Conservation (phyloP, 2,113 vertebrate genomes). For the Misgurnus mizolepis region DNA sequence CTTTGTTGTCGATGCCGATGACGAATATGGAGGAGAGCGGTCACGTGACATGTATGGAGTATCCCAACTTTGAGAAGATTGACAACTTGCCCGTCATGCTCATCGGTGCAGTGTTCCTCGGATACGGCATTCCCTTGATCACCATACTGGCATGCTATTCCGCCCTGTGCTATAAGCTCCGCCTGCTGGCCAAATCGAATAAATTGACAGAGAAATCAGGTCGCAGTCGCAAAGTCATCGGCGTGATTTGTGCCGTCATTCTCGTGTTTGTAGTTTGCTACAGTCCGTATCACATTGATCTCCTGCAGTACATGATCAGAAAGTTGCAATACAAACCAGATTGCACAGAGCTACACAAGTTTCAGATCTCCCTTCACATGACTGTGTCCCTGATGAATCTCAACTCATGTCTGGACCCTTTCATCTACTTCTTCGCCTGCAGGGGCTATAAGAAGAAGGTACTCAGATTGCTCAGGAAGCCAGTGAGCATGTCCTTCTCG, state of each 20-base stretch:
- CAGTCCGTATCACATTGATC: conserved; percentile 89
- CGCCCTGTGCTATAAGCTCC: conserved; percentile 87
- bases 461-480: conserved; percentile 83
- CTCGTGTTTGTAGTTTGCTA: conserved; percentile 90
- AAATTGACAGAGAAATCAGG: conserved; percentile 88
- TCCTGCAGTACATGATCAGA: conserved; percentile 93
- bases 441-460: conserved; percentile 96
- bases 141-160: conserved; percentile 90
- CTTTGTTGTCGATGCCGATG: conserved; percentile 82
- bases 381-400: conserved; percentile 95
- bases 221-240: conserved; percentile 90
- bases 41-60: conserved; percentile 92
- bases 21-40: conserved; percentile 65
- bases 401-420: conserved; percentile 93
- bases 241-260: conserved; percentile 92
- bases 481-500: conserved; percentile 88
- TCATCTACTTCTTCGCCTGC: conserved; percentile 97
- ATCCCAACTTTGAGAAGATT: conserved; percentile 88
- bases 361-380: conserved; percentile 91
- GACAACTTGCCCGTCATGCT: conserved; percentile 80
- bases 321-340: conserved; percentile 75
- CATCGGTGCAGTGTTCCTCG: conserved; percentile 86
- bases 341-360: conserved; percentile 77
- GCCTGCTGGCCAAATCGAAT: conserved; percentile 82
- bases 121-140: conserved; percentile 82